A percentile compares a stretch with the other conserved stretches of the same genome.
Evolutionary conservation across 2,113 vertebrate species (phyloP).

Genomic region (Hystrix brachyura): DNA sequence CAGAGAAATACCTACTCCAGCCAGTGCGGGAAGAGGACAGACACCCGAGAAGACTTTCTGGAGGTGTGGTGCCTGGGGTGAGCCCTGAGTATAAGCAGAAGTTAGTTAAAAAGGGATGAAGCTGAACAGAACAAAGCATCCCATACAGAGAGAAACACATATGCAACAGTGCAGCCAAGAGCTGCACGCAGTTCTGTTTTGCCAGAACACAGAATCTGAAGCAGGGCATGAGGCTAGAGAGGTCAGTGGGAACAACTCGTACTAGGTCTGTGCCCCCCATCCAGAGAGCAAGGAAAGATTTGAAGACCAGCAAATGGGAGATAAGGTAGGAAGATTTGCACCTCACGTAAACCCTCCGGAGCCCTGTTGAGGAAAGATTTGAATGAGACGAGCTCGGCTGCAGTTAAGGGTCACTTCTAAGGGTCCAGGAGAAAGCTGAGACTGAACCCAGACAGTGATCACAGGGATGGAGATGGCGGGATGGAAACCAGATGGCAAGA

Average conservation of each 20-base stretch:
- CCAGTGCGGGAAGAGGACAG: background rate
- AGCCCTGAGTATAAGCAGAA: background rate
- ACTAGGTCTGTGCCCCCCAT: background rate
- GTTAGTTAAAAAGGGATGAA: background rate
- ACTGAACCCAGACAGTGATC: background rate
- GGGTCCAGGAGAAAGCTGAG: background rate
- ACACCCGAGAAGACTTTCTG: background rate
- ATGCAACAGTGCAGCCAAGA: background rate
- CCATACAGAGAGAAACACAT: background rate
- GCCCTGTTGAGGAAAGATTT: background rate
- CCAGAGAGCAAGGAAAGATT: background rate
- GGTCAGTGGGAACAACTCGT: background rate
- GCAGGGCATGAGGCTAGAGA: background rate
- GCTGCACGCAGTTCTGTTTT: background rate
- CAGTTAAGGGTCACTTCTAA: background rate
- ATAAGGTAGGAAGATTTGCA: background rate
- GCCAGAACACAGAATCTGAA: background rate
- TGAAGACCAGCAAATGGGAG: background rate
- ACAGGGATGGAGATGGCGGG: background rate
- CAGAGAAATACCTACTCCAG: background rate
- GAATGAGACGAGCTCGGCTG: background rate
- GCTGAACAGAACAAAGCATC: background rate
- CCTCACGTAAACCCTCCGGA: background rate
- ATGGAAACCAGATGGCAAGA: background rate
- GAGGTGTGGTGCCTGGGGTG: background rate